These are phyloP conservation scores for Lipotes vexillifer DNA, from an alignment of 2,113 vertebrate genomes.

Conservation along the genomic window DNA sequence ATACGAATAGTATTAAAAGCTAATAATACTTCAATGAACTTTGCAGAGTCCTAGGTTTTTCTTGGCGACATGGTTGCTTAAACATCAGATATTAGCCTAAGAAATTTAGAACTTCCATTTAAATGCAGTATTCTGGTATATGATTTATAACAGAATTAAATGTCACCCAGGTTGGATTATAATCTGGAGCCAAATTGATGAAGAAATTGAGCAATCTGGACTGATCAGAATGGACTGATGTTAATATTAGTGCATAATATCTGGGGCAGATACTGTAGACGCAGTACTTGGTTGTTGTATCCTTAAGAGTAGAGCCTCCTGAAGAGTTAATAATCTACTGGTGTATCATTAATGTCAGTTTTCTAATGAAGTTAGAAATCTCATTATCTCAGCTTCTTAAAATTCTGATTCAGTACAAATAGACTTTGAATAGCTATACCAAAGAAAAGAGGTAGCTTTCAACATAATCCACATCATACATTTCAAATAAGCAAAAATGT, in stretches of 20 bases:
- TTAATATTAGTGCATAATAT: background rate
- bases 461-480: background rate
- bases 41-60: background rate
- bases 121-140: background rate
- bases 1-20: background rate
- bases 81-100: background rate
- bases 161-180: background rate
- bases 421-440: background rate
- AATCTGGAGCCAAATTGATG: background rate
- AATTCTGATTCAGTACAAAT: background rate
- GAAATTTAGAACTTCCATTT: background rate
- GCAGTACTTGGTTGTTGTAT: background rate
- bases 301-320: background rate
- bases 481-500: slow-evolving; percentile 14
- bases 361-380: background rate
- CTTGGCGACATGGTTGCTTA: background rate
- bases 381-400: background rate
- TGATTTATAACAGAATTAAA: background rate
- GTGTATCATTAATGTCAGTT: background rate
- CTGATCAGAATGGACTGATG: background rate
- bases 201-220: background rate
- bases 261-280: background rate
- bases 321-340: background rate
- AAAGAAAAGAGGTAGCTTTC: background rate
- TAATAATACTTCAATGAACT: background rate